A percentile compares a stretch with the other conserved stretches of the same genome.
Conservation (phyloP, 2,797 vertebrate genomes). For the Ficedula albicollis region DNA sequence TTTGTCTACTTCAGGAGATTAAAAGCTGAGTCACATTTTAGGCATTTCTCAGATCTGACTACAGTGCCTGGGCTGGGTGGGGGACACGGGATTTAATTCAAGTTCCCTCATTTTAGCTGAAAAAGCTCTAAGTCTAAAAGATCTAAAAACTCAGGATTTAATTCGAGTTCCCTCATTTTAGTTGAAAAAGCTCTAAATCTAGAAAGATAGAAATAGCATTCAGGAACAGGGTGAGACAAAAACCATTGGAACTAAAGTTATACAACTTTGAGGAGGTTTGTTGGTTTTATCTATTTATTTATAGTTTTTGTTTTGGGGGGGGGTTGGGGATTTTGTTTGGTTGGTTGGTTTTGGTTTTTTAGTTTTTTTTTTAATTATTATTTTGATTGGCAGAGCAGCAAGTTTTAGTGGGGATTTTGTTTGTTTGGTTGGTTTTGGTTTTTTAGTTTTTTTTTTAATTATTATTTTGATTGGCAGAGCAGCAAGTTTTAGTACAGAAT, state of each 20-base stretch:
- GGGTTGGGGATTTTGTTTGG: background rate
- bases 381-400: background rate
- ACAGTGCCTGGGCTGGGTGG: background rate
- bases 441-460: background rate
- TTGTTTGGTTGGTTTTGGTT: no score
- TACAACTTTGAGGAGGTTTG: background rate
- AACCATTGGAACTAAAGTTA: background rate
- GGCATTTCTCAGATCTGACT: constrained; percentile 14
- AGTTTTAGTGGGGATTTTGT: background rate
- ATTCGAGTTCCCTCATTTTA: no score
- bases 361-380: background rate
- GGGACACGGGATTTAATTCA: background rate
- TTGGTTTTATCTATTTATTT: no score
- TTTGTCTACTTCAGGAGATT: constrained; percentile 11
- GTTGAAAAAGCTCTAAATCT: background rate
- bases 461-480: background rate
- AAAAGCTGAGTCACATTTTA: constrained; percentile 28
- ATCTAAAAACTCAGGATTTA: no score
- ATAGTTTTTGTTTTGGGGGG: no score
- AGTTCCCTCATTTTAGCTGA: background rate
- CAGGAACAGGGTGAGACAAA: background rate
- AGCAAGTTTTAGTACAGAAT: background rate
- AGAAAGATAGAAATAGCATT: background rate
- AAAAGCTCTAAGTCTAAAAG: background rate
- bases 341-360: background rate